Base-by-base conservation (phyloP, 1,140 invertebrate species). In the Cherax quadricarinatus region DNA sequence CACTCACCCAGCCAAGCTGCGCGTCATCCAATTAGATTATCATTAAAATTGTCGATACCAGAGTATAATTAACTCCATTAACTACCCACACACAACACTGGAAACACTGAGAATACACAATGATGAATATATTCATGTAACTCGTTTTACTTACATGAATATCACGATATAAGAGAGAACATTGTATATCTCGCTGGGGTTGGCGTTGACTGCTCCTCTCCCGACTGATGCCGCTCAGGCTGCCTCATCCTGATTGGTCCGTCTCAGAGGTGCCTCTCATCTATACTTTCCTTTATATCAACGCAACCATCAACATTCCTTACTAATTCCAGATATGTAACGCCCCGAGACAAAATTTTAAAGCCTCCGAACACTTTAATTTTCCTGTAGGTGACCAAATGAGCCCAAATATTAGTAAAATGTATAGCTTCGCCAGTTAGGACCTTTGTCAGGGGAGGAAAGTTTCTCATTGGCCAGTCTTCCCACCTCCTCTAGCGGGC, bases 401-500 rank as follows among this genome's bases (percentile, higher is more conserved):
- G 24, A 24, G 7, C 4, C 7, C 7, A 30, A 30, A 9, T 10
- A 30, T 30, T 75, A 12, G 21, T n/a, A 9, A 75, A 75, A 30
- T 14, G 75, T 57, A 88, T 81, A 88, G 60, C 70, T 88, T 88
- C n/a, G n/a, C 49, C 49, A 78, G 83, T 30, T 53, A 73, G 75
- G 66, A 83, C 49, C 88, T 84, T 90, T 84, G 88, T 84, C 80
- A 90, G 88, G 81, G 48, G 49, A 70, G 10, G 70, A 24, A 9
- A 73, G 81, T 24, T 62, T 51, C 66, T 73, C 88, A 90, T 90
- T 90, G 88, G 88, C 62, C 66, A 21, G 48, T 73, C 57, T 49
- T 70, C 62, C 88, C 88, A 78, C 88, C 79, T 79, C 88, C 81
- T 90, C 88, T 85, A 90, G 88, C 88, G 88, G 88, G 81, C 81